A percentile compares a stretch with the other conserved stretches of the same genome.
Evolutionary conservation across 2,797 vertebrate species (phyloP).

Genomic region (Lacerta viridis): DNA sequence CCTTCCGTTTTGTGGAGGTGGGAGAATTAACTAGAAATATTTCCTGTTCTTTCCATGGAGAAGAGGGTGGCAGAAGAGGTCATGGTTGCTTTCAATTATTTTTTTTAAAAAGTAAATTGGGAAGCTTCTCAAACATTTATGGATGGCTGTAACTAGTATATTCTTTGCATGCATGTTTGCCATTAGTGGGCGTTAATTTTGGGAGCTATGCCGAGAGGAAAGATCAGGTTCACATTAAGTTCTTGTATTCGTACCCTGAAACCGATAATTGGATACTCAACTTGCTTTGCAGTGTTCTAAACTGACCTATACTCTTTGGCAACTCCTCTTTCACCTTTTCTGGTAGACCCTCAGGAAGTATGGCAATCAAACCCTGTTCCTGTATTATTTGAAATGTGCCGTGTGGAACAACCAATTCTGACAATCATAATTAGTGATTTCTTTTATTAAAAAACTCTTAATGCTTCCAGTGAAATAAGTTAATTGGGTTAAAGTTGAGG

Average conservation of each 20-base stretch:
- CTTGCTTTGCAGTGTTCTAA: slow-evolving; percentile 52
- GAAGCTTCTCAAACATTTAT: slow-evolving; percentile 41
- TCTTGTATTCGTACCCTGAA: slow-evolving; percentile 55
- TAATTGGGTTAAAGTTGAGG: slow-evolving; percentile 60
- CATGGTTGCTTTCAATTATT: slow-evolving; percentile 15
- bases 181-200: slow-evolving; percentile 62
- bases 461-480: slow-evolving; percentile 37
- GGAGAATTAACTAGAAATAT: slow-evolving; percentile 25
- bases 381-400: slow-evolving; percentile 65
- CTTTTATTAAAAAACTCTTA: slow-evolving; percentile 58
- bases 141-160: slow-evolving; percentile 36
- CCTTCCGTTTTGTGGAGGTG: slow-evolving; percentile 32
- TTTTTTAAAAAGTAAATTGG: slow-evolving; percentile 39
- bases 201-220: slow-evolving; percentile 65
- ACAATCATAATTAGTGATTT: slow-evolving; percentile 65
- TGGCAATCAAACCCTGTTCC: slow-evolving; percentile 72
- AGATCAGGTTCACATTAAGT: slow-evolving; percentile 49
- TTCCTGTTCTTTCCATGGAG: slow-evolving; percentile 26
- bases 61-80: slow-evolving; percentile 13
- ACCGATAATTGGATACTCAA: slow-evolving; percentile 51
- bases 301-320: slow-evolving; percentile 47
- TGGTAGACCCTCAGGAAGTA: slow-evolving; percentile 64
- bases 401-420: slow-evolving; percentile 66
- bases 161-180: slow-evolving; percentile 49
- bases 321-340: slow-evolving; percentile 71